Conservation (phyloP, 1,140 invertebrate species). For the Hylaeus anthracinus region DNA sequence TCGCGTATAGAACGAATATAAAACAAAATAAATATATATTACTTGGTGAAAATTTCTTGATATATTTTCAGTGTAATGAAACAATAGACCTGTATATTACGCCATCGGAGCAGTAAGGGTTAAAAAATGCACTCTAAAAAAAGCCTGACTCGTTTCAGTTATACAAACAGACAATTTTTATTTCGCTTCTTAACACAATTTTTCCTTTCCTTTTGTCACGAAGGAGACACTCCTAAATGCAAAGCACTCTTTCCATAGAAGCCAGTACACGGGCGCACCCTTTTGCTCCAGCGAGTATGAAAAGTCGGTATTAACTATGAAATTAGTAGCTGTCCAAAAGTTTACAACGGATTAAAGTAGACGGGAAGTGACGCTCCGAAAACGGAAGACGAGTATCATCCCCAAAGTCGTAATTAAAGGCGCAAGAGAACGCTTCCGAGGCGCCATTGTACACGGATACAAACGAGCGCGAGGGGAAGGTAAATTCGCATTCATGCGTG, state of each 20-base stretch:
- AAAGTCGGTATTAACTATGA: not conserved
- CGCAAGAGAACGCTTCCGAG: slow-evolving; percentile 14
- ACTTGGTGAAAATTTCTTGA: too few relatives aligned
- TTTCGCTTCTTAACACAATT: not conserved
- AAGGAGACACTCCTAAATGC: not conserved
- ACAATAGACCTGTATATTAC: too few relatives aligned
- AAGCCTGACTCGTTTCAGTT: too few relatives aligned
- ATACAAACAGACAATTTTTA: too few relatives aligned
- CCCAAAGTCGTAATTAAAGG: slow-evolving; percentile 35
- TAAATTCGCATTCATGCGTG: slow-evolving; percentile 48
- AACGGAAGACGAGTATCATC: slow-evolving; percentile 49
- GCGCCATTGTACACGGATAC: slow-evolving; percentile 29
- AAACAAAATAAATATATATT: too few relatives aligned
- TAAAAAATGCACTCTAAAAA: too few relatives aligned
- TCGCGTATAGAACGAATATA: too few relatives aligned
- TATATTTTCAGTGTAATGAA: too few relatives aligned
- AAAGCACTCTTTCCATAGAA: not conserved
- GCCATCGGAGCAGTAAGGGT: too few relatives aligned
- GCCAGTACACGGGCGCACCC: not conserved
- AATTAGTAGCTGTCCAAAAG: slow-evolving; percentile 6
- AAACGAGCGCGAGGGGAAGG: slow-evolving; percentile 26
- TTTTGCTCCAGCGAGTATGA: not conserved
- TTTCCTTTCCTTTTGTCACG: not conserved
- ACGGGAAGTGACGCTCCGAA: slow-evolving; percentile 8
- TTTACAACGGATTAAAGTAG: slow-evolving; percentile 9